Conservation (phyloP, 2,797 vertebrate species). For the Sciurus carolinensis region DNA sequence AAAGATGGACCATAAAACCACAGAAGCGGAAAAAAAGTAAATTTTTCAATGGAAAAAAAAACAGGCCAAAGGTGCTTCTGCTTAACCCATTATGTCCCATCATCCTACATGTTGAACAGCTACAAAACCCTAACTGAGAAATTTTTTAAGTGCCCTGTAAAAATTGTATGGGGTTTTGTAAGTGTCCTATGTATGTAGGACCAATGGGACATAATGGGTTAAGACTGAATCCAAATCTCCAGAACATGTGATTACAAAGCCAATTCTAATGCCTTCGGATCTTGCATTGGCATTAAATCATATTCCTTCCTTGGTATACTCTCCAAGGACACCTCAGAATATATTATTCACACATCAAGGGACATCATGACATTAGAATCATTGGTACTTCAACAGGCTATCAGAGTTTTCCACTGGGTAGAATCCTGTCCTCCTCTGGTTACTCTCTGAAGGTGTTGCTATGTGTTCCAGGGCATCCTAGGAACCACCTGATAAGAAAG, state of each 20-base stretch:
- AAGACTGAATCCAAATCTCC: conserved; percentile 47
- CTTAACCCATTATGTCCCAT: not conserved
- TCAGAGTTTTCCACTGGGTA: not conserved
- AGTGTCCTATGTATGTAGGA: not conserved
- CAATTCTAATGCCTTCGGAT: not conserved
- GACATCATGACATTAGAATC: not conserved
- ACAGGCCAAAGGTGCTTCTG: not conserved
- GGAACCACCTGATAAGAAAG: not conserved
- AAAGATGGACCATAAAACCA: conserved; percentile 29
- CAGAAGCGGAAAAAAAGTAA: conserved; percentile 68
- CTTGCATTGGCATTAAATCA: not conserved
- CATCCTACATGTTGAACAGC: not conserved
- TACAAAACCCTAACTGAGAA: too few relatives aligned
- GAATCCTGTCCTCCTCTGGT: not conserved
- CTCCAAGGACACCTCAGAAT: conserved; percentile 37
- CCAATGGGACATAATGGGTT: not conserved
- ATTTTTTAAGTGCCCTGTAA: not conserved
- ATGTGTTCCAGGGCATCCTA: not conserved
- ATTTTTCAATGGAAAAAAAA: conserved; percentile 58
- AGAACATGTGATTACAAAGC: not conserved
- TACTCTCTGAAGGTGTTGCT: not conserved
- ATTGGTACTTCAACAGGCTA: not conserved
- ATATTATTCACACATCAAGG: conserved; percentile 34
- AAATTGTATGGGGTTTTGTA: too few relatives aligned
- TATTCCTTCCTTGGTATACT: conserved; percentile 1